phyloP scores from a whole-genome alignment of 2,113 vertebrate species.

The Eclectus roratus region DNA sequence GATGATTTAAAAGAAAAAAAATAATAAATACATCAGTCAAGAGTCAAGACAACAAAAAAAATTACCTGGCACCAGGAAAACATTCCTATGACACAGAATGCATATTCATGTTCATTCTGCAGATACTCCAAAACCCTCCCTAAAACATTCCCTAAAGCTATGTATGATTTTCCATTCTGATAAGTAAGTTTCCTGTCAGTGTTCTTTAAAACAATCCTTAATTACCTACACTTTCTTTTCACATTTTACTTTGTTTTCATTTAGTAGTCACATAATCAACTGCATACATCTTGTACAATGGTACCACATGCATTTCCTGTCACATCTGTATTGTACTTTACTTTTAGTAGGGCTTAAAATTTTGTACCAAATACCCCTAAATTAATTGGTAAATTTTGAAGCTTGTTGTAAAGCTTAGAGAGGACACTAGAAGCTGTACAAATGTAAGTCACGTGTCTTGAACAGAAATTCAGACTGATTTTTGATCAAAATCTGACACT shows the following conservation, averaged over 20 bases:
- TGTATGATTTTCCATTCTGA: neutral
- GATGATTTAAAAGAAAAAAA: neutral
- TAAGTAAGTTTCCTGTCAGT: neutral
- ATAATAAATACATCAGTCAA: neutral
- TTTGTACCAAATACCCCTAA: neutral
- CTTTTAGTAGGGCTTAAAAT: neutral
- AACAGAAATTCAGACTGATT: neutral
- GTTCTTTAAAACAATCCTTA: neutral
- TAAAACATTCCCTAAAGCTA: neutral
- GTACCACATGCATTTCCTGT: neutral
- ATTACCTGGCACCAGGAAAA: neutral
- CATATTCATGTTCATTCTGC: neutral
- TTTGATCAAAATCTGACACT: neutral
- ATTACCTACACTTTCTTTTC: neutral
- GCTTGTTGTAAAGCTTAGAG: neutral
- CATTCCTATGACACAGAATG: neutral
- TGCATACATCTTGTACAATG: neutral
- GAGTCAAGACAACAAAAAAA: neutral
- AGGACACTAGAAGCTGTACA: neutral
- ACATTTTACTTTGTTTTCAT: neutral
- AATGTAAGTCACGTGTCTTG: neutral
- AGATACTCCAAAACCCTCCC: neutral
- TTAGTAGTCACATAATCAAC: neutral
- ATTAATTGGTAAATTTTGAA: neutral
- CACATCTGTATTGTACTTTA: neutral